phyloP scores from a whole-genome alignment of 2,113 vertebrate genomes.

The Nanorana parkeri region DNA sequence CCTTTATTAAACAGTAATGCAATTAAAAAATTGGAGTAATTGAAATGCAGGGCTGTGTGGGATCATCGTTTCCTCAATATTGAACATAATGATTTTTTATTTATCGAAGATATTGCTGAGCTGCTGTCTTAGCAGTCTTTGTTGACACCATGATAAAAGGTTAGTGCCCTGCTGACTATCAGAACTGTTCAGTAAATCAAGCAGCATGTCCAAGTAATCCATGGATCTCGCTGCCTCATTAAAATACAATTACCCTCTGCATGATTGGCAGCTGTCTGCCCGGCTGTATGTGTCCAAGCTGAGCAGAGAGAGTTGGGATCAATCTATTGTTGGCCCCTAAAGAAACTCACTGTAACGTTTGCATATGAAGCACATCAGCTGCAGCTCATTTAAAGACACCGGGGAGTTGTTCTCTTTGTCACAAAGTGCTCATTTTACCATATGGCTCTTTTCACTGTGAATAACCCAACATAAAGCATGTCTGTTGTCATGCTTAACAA shows the following conservation, averaged over 20 bases:
- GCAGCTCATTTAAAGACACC: background rate
- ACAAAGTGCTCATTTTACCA: background rate
- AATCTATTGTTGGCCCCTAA: background rate
- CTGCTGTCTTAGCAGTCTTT: background rate
- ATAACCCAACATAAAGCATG: background rate
- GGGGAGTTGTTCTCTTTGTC: background rate
- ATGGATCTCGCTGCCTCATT: conserved; percentile 3
- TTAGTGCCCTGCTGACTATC: conserved; percentile 10
- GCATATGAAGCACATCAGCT: background rate
- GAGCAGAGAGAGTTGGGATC: background rate
- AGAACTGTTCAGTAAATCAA: background rate
- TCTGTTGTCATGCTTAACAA: too few relatives aligned
- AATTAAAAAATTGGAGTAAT: too few relatives aligned
- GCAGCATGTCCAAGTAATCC: background rate
- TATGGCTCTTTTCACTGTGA: background rate
- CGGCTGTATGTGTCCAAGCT: background rate
- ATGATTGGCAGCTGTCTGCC: conserved; percentile 15
- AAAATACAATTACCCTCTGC: background rate
- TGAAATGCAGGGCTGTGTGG: too few relatives aligned
- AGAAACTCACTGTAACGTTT: background rate
- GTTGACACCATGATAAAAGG: conserved; percentile 6
- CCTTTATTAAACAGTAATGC: too few relatives aligned
- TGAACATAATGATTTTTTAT: conserved; percentile 8
- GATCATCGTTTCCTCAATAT: background rate
- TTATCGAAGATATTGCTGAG: background rate